Conservation (phyloP, 2,797 vertebrate species). For the Leuciscus waleckii region DNA sequence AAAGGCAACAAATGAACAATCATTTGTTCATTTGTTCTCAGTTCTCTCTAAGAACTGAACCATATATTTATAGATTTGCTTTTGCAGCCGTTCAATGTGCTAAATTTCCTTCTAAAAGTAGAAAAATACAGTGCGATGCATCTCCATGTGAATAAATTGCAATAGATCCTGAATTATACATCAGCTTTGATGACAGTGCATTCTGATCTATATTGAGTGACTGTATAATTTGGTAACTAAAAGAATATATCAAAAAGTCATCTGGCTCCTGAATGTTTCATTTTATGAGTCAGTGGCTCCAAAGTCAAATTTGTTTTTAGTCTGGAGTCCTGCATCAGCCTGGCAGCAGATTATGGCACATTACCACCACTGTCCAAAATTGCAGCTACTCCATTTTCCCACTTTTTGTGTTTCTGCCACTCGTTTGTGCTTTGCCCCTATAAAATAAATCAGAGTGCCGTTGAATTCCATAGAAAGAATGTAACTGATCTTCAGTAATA, state of each 20-base stretch:
- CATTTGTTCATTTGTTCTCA: too few species aligned
- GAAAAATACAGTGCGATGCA: background rate
- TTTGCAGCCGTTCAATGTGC: background rate
- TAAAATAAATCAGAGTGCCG: constrained; percentile 44
- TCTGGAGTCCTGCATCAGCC: constrained; percentile 20
- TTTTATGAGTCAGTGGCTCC: constrained; percentile 34
- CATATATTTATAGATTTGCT: background rate
- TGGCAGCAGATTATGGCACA: constrained; percentile 28
- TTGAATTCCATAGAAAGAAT: constrained; percentile 37
- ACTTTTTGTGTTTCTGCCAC: constrained; percentile 21
- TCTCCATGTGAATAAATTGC: background rate
- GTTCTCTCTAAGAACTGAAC: background rate
- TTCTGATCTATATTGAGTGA: background rate
- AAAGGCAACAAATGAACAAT: background rate
- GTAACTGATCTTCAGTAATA: constrained; percentile 55
- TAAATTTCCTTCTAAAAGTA: background rate
- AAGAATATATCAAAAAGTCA: background rate
- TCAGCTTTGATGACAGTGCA: background rate
- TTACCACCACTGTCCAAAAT: constrained; percentile 36
- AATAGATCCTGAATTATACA: background rate
- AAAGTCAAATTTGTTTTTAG: background rate
- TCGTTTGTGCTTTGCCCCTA: constrained; percentile 4
- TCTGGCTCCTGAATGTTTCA: constrained; percentile 7
- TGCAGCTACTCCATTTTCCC: constrained; percentile 28
- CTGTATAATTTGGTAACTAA: constrained; percentile 7